A percentile compares a stretch with the other conserved stretches of the same genome.
These are phyloP conservation scores for Sturmia bella DNA, from an alignment of 2,888 invertebrate species.

Conservation along the genomic window DNA sequence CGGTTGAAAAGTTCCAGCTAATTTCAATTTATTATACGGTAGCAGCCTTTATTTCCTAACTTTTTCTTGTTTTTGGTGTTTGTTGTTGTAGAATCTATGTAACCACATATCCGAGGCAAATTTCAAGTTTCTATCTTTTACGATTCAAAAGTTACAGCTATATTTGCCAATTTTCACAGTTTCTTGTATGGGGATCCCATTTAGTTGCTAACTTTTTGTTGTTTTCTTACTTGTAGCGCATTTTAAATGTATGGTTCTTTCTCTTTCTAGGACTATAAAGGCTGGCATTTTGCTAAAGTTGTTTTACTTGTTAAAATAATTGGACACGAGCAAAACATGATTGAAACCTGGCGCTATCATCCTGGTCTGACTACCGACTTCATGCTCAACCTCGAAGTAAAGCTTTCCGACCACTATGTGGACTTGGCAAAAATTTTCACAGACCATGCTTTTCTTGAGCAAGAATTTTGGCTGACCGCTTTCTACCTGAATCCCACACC, in stretches of 20 bases:
- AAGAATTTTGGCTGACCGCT: slow-evolving; percentile 80
- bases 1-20: no score
- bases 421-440: slow-evolving; percentile 77
- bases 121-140: no score
- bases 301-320: slow-evolving; percentile 77
- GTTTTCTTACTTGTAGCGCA: background rate
- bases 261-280: slow-evolving; percentile 74
- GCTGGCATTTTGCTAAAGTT: slow-evolving; percentile 80
- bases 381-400: slow-evolving; percentile 76
- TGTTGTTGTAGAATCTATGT: no score
- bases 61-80: no score
- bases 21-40: no score
- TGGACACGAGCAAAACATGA: slow-evolving; percentile 76
- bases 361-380: slow-evolving; percentile 77
- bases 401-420: slow-evolving; percentile 76
- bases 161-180: no score
- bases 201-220: background rate
- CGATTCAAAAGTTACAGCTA: no score
- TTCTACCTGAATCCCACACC: slow-evolving; percentile 78
- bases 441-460: slow-evolving; percentile 77
- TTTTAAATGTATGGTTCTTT: background rate
- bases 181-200: no score
- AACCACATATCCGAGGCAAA: no score
- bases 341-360: slow-evolving; percentile 79
- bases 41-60: no score